Base-by-base conservation (phyloP, 2,113 vertebrate species). In the Sylvia atricapilla region DNA sequence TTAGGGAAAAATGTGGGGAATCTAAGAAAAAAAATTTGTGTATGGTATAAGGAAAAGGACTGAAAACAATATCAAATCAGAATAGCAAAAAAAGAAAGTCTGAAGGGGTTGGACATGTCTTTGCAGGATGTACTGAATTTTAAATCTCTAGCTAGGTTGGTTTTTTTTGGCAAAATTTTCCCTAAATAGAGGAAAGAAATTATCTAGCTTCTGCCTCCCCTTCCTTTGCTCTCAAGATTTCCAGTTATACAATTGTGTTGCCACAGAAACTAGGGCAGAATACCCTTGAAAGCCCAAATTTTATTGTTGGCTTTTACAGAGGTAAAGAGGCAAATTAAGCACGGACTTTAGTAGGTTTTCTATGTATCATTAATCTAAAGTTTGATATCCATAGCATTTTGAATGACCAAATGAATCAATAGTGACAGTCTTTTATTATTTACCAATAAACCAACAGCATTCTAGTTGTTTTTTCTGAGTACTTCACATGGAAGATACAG, bases 221-320 rank as follows among this genome's bases (percentile, higher is more conserved):
- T 62, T 87, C 21, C 19, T 85, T 43, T 79, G 15, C 43, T 39
- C 16, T 79, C 28, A 55, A 15, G 4, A 59, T 63, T 85, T 7
- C 9, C 17, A 55, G 13, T 67, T 72, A 37, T 14, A 37, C 47
- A 59, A 13, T 20, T 37, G 21, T 83, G 10, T 88, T 53, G 59
- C 8, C 39, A 64, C 19, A 59, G 30, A 68, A 67, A 64, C 2
- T 37, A n/a, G 27, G 6, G 50, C 0, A 60, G 6, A 58, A n/a
- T 8, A 63, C 1, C 3, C 11, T 25, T 25, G 10, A 50, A 72
- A 35, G 4, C 2, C 3, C 2, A 6, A 33, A 17, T n/a, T 58
- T 75, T 35, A n/a, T 62, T 8, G 41, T 21, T 39, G n/a, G 37
- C 4, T 77, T 78, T 84, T 88, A n/a, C 22, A 47, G 17, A 72